Conservation (phyloP, 2,888 invertebrate species). For the Carpatolechia fugitivella region DNA sequence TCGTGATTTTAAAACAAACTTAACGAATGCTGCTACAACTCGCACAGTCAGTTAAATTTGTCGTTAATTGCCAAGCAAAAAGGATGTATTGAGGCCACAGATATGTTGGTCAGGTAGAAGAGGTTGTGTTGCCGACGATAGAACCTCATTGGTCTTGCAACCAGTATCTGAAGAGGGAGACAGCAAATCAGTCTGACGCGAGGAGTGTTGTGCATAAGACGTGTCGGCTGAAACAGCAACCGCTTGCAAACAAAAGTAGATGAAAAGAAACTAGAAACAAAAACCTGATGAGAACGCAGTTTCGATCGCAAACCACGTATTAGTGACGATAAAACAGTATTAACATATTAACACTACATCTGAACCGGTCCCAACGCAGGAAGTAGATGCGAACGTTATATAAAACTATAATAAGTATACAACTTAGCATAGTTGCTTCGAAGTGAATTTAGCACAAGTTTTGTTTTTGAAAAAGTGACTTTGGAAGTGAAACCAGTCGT, state of each 20-base stretch:
- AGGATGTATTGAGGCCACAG: slow-evolving; percentile 15
- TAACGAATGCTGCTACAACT: background rate
- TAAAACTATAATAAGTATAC: slow-evolving; percentile 40
- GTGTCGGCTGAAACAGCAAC: slow-evolving; percentile 24
- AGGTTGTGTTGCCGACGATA: slow-evolving; percentile 7
- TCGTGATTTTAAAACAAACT: slow-evolving; percentile 42
- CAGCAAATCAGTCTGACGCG: background rate
- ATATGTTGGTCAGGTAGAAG: background rate
- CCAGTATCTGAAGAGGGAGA: background rate
- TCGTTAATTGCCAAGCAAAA: slow-evolving; percentile 9
- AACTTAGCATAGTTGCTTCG: background rate
- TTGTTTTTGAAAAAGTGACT: slow-evolving; percentile 41
- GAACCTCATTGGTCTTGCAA: slow-evolving; percentile 3
- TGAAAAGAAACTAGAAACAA: slow-evolving; percentile 30
- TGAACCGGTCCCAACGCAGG: slow-evolving; percentile 49
- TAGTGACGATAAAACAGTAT: slow-evolving; percentile 23
- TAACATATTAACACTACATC: slow-evolving; percentile 22
- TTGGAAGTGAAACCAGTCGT: slow-evolving; percentile 51
- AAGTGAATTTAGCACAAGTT: slow-evolving; percentile 30
- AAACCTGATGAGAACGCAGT: slow-evolving; percentile 29
- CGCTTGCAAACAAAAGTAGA: slow-evolving; percentile 24
- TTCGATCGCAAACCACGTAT: slow-evolving; percentile 17
- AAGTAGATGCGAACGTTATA: slow-evolving; percentile 62
- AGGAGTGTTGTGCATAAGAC: background rate
- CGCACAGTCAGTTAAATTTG: slow-evolving; percentile 3